Base-by-base conservation (phyloP, 2,888 invertebrate species). In the Orthosia gothica region DNA sequence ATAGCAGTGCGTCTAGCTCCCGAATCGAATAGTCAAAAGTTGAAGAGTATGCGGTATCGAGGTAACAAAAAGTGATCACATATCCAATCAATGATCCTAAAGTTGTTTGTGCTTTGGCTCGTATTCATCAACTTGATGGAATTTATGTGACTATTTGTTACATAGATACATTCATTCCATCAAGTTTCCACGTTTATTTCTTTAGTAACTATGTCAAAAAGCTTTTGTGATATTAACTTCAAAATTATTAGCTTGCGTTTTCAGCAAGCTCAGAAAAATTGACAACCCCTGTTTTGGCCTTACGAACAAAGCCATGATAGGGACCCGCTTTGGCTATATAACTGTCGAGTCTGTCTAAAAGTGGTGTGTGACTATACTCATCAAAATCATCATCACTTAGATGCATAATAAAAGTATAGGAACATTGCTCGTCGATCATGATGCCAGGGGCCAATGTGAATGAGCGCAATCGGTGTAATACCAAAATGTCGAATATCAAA, bases 21-120 rank as follows among this genome's bases (percentile, higher is more conserved):
- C 1, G 1, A 45, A 18, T 47, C 0, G 3, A 13, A 13, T 18
- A 52, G 26, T 12, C 0, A 45, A 45, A 15, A 20, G 12, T 18
- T 50, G 32, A 40, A 32, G 12, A 49, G 12, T 23, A 18, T 0
- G 5, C 5, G 26, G 11, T 49, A 55, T 47, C 15, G 15, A 55
- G 26, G 0, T 15, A 18, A 18, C 13, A 20, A 47, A 20, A 32
- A 20, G 1, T 26, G 47, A 15, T 15, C 13, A 7, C 11, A 23
- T 40, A 12, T 26, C 11, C 15, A 12, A 26, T 70, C 5, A 18
- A 47, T 45, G 72, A 54, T 20, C 26, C 13, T 26, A 13, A 23
- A n/a, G 26, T 26, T 15, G 71, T 79, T 4, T 49, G 50, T 79
- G 70, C 26, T 40, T 26, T 50, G 26, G 40, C 49, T 15, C 9